phyloP scores from a whole-genome alignment of 1,140 invertebrate species.

The Nomia melanderi region DNA sequence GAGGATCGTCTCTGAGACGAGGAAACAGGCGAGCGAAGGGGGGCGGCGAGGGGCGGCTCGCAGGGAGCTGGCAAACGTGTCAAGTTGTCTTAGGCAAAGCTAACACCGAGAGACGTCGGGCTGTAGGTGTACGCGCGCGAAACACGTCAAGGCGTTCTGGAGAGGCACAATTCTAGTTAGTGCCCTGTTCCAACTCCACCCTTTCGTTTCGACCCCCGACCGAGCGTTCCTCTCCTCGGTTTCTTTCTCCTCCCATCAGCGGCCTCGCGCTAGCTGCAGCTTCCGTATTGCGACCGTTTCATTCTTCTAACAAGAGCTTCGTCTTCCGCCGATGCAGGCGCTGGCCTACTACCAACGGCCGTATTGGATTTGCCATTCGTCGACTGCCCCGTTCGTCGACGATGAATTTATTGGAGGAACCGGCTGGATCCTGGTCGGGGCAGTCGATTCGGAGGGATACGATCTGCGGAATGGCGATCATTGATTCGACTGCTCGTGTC shows the following conservation, averaged over 20 bases:
- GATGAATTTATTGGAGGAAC: constrained; percentile 39
- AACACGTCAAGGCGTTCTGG: constrained; percentile 55
- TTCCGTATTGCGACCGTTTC: constrained; percentile 8
- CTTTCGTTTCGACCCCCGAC: constrained; percentile 10
- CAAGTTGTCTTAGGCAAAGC: constrained; percentile 72
- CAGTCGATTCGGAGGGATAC: no score
- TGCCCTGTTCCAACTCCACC: constrained; percentile 50
- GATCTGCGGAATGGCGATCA: no score
- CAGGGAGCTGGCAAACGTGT: constrained; percentile 63
- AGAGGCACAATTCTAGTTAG: constrained; percentile 68
- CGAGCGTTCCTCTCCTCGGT: neutral
- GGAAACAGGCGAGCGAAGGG: constrained; percentile 36
- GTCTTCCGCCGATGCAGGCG: neutral
- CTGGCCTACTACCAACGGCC: neutral
- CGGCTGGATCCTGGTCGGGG: no score
- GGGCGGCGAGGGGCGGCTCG: constrained; percentile 31
- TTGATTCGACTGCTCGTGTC: no score
- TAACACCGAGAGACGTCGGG: constrained; percentile 57
- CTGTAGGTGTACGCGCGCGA: constrained; percentile 16
- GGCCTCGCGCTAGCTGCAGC: neutral
- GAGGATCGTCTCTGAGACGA: neutral
- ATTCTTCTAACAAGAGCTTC: constrained; percentile 3
- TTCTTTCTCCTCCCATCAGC: neutral
- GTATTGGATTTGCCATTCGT: constrained; percentile 14
- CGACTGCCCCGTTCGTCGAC: constrained; percentile 6